Evolutionary conservation across 1,140 invertebrate genomes (phyloP), one percentile per base, ranked within the genome.

Genomic region (Drosophila baimaii): DNA sequence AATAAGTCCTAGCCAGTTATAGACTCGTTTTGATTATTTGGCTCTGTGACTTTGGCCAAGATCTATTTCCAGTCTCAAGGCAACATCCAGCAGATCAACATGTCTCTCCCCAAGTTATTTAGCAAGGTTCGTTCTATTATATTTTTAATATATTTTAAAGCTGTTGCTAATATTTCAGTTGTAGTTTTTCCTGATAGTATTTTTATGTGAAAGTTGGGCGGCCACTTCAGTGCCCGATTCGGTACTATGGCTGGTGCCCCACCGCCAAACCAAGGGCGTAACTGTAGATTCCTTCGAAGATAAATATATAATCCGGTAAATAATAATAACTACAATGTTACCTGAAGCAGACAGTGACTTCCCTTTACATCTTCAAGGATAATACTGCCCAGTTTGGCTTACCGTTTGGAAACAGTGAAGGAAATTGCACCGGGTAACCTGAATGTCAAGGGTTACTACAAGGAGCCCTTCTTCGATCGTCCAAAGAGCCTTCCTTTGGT

Each of bases 301-400:
- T 23, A 21, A 3, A 8, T 23, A 46, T 23, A 0, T 0, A 15
- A 8, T 46, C 2, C 46, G 46, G 46, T 29, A 49, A 49, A 29
- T 3, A 0, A 27, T 12, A 17, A 31, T 8, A 31, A 31, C 29
- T 6, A 17, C 9, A 47, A 5, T 0, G n/a, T 1, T 6, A 27
- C 6, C 5, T 21, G 9, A 12, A 2, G 41, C 7, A 46, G 7
- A 23, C 6, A 46, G 21, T 46, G 21, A 46, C 7, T 9, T n/a
- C 0, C 21, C 7, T 9, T n/a, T 0, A 23, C 9, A 25, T 25
- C 13, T 25, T 25, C 0, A 46, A 25, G 44, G 15, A 46, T 46
- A n/a, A 46, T 46, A 9, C 23, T 46, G 21, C 44, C 44, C 21
- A 46, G 43, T 8, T 15, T 46, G 43, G 43, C 21, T 46, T 46